Base-by-base conservation (phyloP, 2,888 invertebrate species). In the Pedicia rivosa region DNA sequence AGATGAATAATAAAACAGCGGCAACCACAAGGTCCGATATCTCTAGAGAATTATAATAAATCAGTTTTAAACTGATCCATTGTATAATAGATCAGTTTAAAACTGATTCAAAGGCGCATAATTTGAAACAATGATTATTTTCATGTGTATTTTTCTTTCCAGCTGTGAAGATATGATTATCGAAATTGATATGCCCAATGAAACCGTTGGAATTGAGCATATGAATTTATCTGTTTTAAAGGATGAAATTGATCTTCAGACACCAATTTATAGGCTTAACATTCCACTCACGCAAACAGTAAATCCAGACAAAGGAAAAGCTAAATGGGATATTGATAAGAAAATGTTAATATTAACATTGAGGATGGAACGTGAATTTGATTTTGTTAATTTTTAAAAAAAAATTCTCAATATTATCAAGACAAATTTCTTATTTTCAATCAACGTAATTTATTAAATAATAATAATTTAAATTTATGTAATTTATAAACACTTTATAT, bases 101-200 rank as follows among this genome's bases (percentile, higher is more conserved):
- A n/a, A n/a, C n/a, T n/a, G n/a, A n/a, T n/a, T n/a, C n/a, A n/a
- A n/a, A n/a, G n/a, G n/a, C n/a, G n/a, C n/a, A n/a, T n/a, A n/a
- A n/a, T n/a, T n/a, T n/a, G n/a, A n/a, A n/a, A n/a, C n/a, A n/a
- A n/a, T n/a, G n/a, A n/a, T n/a, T n/a, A n/a, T n/a, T n/a, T n/a
- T n/a, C n/a, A n/a, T n/a, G n/a, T n/a, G n/a, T n/a, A n/a, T n/a
- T n/a, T n/a, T n/a, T n/a, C n/a, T n/a, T 1, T 70, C 83, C 3
- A 86, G 87, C 51, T 90, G 90, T 60, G 91, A 92, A 58, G 79
- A 84, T 56, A 74, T 92, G 60, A 67, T 86, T n/a, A 64, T 92
- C 16, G 68, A 70, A 41, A 69, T 91, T 12, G 64, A 72, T 47
- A 63, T 92, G 55, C 80, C 86, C 0, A 78, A 72, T 3, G 87